Conservation (phyloP, 2,888 invertebrate species). For the Nineta flava region DNA sequence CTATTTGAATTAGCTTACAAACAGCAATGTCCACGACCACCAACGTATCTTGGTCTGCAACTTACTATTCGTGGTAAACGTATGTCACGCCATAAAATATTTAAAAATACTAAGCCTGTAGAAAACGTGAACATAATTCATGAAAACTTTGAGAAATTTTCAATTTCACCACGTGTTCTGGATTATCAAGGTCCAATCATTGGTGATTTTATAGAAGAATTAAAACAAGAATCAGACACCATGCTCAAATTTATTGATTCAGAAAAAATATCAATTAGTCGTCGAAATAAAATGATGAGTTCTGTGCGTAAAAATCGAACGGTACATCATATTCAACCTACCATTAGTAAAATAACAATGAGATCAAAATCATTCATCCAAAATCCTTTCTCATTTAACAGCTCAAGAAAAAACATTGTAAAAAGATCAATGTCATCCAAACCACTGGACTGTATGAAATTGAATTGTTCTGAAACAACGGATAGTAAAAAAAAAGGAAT, state of each 20-base stretch:
- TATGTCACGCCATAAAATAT: constrained; percentile 27
- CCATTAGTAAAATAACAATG: not conserved
- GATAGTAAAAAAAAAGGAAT: too few species aligned
- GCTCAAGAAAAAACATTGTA: not conserved
- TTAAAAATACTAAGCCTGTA: constrained; percentile 9
- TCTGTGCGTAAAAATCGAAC: constrained; percentile 19
- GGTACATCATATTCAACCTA: constrained; percentile 14
- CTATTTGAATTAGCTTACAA: constrained; percentile 65
- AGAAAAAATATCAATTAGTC: not conserved
- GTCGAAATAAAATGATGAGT: constrained; percentile 19
- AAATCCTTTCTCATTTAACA: not conserved
- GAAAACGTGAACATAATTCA: not conserved
- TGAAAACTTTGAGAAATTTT: constrained; percentile 1
- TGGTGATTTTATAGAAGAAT: constrained; percentile 48
- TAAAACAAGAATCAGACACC: constrained; percentile 28
- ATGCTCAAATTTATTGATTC: not conserved
- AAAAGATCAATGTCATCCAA: too few species aligned
- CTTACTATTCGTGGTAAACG: constrained; percentile 51
- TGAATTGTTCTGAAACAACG: too few species aligned
- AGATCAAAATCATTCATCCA: not conserved
- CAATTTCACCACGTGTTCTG: constrained; percentile 10
- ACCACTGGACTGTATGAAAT: too few species aligned
- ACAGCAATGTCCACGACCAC: constrained; percentile 60
- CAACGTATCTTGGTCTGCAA: constrained; percentile 63
- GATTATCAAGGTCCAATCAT: constrained; percentile 49